Evolutionary conservation across 1,140 invertebrate species (phyloP).

Genomic region (Dendrolimus punctatus): DNA sequence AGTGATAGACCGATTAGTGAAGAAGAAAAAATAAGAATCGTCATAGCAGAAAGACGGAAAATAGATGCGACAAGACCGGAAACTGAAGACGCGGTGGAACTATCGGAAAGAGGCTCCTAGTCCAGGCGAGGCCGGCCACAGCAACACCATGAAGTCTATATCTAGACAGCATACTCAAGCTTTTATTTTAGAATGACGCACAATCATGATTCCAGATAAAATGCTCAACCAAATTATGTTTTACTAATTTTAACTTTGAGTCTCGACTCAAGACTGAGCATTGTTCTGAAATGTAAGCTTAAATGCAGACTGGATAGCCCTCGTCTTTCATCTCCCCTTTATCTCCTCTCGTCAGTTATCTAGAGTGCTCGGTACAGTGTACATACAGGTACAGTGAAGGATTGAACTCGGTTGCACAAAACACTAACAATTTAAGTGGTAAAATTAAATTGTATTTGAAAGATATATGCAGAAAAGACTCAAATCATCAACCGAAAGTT

Average conservation of each 20-base stretch:
- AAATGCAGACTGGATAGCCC: constrained; percentile 15
- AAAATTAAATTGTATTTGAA: constrained; percentile 6
- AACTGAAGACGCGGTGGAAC: constrained; percentile 53
- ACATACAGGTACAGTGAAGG: constrained; percentile 33
- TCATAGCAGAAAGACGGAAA: constrained; percentile 66
- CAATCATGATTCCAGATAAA: neutral
- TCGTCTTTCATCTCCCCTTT: constrained; percentile 16
- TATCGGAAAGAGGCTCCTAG: constrained; percentile 63
- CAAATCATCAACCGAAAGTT: constrained; percentile 4
- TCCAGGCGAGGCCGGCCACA: constrained; percentile 66
- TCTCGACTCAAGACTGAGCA: too few relatives aligned
- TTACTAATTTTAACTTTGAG: too few relatives aligned
- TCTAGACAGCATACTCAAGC: constrained; percentile 30
- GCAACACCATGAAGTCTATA: constrained; percentile 66
- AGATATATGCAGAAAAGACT: neutral
- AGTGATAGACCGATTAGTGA: constrained; percentile 44
- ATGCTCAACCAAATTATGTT: too few relatives aligned
- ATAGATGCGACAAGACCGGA: constrained; percentile 56
- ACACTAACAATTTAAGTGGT: constrained; percentile 16
- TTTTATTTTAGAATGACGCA: neutral
- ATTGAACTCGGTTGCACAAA: constrained; percentile 54
- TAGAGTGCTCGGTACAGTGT: constrained; percentile 20
- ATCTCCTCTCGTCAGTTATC: constrained; percentile 20
- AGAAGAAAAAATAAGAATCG: constrained; percentile 65
- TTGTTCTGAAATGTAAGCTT: too few relatives aligned